These are phyloP conservation scores for Macrophya alboannulata DNA, from an alignment of 2,888 invertebrate genomes.

Conservation along the genomic window DNA sequence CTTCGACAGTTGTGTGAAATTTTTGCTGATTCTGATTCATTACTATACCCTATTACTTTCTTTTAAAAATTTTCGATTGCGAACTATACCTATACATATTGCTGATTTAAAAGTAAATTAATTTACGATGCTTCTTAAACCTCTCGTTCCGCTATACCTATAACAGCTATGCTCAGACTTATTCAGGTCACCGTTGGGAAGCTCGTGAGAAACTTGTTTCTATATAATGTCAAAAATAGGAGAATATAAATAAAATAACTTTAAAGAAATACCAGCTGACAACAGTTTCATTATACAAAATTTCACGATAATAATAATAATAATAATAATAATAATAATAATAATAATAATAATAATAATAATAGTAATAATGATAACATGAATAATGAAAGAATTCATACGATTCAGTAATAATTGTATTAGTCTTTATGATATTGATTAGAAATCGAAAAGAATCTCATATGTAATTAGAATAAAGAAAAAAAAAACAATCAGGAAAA, in stretches of 20 bases:
- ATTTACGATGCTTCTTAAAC: background rate
- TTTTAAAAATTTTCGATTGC: background rate
- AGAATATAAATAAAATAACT: background rate
- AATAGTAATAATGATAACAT: too few species aligned
- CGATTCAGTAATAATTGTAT: too few species aligned
- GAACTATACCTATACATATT: background rate
- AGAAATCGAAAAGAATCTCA: background rate
- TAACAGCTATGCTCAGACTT: background rate
- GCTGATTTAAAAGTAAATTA: background rate
- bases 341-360: too few species aligned
- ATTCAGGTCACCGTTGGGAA: background rate
- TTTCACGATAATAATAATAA: too few species aligned
- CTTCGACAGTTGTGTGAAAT: background rate
- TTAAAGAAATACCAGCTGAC: background rate
- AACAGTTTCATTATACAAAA: too few species aligned
- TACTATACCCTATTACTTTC: background rate
- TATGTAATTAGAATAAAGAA: background rate
- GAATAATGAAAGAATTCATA: too few species aligned
- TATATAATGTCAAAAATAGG: background rate
- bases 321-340: too few species aligned
- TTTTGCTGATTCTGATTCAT: background rate
- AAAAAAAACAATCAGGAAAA: background rate
- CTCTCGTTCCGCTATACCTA: background rate
- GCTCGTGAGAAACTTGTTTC: conserved; percentile 11
- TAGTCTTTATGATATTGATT: background rate